phyloP scores from a whole-genome alignment of 2,113 vertebrate genomes.

The Jacana jacana region DNA sequence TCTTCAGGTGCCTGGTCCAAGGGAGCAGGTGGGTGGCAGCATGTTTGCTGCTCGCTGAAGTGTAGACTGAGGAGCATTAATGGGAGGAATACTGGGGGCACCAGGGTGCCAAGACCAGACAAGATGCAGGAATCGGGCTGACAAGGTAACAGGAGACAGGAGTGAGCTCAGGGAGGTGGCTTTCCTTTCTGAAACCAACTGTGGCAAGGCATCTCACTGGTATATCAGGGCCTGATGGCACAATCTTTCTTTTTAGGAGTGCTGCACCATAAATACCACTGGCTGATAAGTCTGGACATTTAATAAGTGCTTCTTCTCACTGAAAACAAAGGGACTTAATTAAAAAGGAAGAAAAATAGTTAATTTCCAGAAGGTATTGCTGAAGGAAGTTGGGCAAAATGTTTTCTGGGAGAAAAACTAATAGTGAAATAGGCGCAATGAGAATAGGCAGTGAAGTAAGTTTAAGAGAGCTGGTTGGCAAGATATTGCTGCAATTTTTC shows the following conservation, averaged over 20 bases:
- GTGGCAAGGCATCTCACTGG: neutral
- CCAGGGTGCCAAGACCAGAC: neutral
- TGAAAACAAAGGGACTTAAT: neutral
- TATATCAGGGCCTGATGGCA: neutral
- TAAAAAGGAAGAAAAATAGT: neutral
- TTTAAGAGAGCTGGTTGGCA: conserved; percentile 38
- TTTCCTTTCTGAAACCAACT: neutral
- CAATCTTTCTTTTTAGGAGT: neutral
- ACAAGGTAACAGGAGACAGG: neutral
- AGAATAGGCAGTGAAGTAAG: conserved; percentile 26
- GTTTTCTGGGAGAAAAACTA: neutral
- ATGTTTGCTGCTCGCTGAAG: neutral
- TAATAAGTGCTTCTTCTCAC: neutral
- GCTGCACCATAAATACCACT: neutral
- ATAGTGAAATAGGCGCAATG: neutral
- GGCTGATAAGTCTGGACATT: neutral
- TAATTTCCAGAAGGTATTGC: neutral
- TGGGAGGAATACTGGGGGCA: neutral
- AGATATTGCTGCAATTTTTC: conserved; percentile 56
- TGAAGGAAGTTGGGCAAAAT: neutral
- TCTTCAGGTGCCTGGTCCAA: neutral
- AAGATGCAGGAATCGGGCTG: neutral
- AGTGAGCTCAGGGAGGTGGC: neutral
- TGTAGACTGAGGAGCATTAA: neutral
- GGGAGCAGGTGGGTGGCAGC: neutral